Base-by-base conservation (phyloP, 1,140 invertebrate genomes). In the Stegodyphus mimosarum region DNA sequence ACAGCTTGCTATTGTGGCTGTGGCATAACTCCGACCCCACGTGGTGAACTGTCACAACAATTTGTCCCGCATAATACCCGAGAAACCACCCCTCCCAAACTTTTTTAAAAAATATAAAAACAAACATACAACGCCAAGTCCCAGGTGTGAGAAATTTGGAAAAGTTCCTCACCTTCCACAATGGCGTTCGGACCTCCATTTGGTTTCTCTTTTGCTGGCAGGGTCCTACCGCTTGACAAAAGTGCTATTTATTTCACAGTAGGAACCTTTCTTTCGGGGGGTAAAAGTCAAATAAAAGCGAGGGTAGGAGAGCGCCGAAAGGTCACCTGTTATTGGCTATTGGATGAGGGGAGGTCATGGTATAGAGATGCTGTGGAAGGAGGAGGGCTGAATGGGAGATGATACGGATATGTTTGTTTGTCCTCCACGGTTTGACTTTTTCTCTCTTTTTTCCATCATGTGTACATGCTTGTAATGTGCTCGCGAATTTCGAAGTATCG, bases 41-140 rank as follows among this genome's bases (percentile, higher is more conserved):
- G 78, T 81, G 78, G 78, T 72, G 78, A 81, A 63, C 78, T 81
- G 78, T 81, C 78, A 81, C 78, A 81, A 81, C 78, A 81, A 81
- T 81, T 81, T 81, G 78, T 81, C 69, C 15, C 78, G 78, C 18
- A 72, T 72, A 81, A 81, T 81, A 72, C 67, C 67, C 78, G 78
- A 33, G 70, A 81, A 71, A 72, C 78, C 78, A 81, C 78, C 78
- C 78, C 78, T 71, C 78, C 53, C 18, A 53, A 70, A 67, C 75
- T 15, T 17, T 18, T 10, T 11, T 17, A 69, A 17, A 55, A 81
- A 72, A 60, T 70, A 81, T 51, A 81, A 81, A 81, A 81, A 81
- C 78, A 81, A 81, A 81, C 78, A 81, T 33, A 67, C 64, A 70
- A 64, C 77, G 11, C 77, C 52, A 72, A 49, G 33, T 3, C 78